Evolutionary conservation across 92 coral and sea anemone species (phyloP).

Genomic region (Pocillopora meandrina): DNA sequence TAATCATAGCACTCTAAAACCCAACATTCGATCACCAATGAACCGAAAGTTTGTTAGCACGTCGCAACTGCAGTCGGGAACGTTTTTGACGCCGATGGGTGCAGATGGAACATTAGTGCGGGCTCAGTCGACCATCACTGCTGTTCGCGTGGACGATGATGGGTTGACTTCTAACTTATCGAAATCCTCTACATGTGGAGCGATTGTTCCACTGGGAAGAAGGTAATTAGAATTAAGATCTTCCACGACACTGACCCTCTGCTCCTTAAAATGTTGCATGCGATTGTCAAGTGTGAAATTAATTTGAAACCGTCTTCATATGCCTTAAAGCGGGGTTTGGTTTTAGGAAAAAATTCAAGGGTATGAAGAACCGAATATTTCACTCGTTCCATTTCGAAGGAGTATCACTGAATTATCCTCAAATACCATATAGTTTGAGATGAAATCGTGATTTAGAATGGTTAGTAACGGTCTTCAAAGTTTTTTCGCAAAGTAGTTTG

Average conservation of each 20-base stretch:
- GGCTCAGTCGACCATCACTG: conserved; percentile 84
- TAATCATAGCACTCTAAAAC: conserved; percentile 31
- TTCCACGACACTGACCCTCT: no score
- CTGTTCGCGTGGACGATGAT: conserved; percentile 82
- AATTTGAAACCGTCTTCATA: no score
- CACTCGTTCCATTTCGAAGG: no score
- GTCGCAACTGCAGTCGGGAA: conserved; percentile 48
- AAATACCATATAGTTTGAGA: no score
- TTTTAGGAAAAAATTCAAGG: no score
- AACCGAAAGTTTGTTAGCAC: conserved; percentile 67
- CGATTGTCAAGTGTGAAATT: neutral
- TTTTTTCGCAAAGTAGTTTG: no score
- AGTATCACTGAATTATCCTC: no score
- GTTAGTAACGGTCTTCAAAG: no score
- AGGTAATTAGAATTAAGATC: conserved; percentile 41
- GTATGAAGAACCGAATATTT: no score
- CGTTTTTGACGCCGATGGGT: conserved; percentile 17
- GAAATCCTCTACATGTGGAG: conserved; percentile 60
- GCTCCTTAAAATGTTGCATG: neutral
- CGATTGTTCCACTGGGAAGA: conserved; percentile 52
- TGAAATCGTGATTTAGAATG: no score
- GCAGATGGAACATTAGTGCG: conserved; percentile 55
- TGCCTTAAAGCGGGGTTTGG: no score
- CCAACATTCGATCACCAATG: conserved; percentile 24
- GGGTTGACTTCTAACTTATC: conserved; percentile 44